A percentile compares a stretch with the other conserved stretches of the same genome.
These are phyloP conservation scores for Onychomys torridus DNA, from an alignment of 2,797 vertebrate species.

Conservation along the genomic window DNA sequence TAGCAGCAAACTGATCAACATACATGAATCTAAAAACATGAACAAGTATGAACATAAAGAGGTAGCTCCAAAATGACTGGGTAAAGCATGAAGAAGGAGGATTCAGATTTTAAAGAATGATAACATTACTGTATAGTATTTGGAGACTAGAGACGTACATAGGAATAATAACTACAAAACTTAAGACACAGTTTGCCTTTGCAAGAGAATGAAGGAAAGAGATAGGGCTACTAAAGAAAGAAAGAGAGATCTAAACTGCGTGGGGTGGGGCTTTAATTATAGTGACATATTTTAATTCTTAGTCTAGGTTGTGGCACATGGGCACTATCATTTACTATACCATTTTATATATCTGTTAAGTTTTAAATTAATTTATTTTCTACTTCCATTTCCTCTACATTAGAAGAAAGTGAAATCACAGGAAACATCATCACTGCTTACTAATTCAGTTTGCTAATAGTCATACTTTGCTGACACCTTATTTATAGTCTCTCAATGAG, in stretches of 20 bases:
- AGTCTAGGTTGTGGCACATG: background rate
- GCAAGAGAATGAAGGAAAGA: background rate
- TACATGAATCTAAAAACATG: background rate
- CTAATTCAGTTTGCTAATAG: background rate
- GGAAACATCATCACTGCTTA: background rate
- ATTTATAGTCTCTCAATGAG: background rate
- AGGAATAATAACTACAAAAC: background rate
- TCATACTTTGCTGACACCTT: background rate
- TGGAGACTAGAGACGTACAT: background rate
- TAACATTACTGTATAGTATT: background rate
- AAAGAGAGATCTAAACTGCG: accelerated
- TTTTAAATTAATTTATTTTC: conserved; percentile 35
- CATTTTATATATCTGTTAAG: background rate
- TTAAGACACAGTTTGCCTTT: background rate
- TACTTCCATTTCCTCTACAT: background rate
- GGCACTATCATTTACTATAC: background rate
- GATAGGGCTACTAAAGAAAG: accelerated
- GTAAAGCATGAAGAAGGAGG: background rate
- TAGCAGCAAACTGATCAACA: background rate
- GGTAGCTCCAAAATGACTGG: background rate
- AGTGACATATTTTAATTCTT: background rate
- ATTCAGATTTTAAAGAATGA: background rate
- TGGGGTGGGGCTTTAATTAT: accelerated
- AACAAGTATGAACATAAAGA: background rate
- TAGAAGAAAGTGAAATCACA: conserved; percentile 13